A percentile compares a stretch with the other conserved stretches of the same genome.
Conservation (phyloP, 2,797 vertebrate species). For the Gambelia wislizenii region DNA sequence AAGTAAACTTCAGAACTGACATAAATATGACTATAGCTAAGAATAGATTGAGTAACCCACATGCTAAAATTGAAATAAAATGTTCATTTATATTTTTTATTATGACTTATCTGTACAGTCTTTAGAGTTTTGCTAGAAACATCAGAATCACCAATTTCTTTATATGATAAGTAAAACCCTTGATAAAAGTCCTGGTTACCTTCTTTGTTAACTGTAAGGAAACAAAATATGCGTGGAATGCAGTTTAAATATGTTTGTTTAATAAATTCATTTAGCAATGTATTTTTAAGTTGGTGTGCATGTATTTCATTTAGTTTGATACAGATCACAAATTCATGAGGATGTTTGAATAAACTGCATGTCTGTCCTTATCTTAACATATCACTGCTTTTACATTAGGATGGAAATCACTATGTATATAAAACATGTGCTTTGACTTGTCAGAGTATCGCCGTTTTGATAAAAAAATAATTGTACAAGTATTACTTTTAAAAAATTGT, state of each 20-base stretch:
- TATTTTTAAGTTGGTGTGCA: not conserved
- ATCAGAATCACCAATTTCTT: not conserved
- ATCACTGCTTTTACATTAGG: not conserved
- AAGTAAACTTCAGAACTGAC: slow-evolving; percentile 31
- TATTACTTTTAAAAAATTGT: not conserved
- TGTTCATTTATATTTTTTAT: not conserved
- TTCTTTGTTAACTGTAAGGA: not conserved
- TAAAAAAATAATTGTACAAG: not conserved
- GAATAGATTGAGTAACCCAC: slow-evolving; percentile 16
- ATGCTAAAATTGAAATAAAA: not conserved
- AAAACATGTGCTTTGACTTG: not conserved
- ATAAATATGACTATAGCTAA: not conserved
- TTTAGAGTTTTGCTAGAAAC: not conserved
- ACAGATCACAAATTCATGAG: not conserved
- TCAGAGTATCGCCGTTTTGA: not conserved
- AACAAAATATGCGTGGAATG: not conserved
- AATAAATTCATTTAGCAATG: not conserved
- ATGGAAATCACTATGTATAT: not conserved
- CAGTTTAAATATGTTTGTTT: not conserved
- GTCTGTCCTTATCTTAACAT: not conserved
- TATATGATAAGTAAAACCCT: not conserved
- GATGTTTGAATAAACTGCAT: not conserved
- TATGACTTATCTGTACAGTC: fast-evolving
- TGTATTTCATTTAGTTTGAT: not conserved
- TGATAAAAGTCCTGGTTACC: not conserved